Conservation (phyloP, 2,113 vertebrate species). For the Nettapus auritus region DNA sequence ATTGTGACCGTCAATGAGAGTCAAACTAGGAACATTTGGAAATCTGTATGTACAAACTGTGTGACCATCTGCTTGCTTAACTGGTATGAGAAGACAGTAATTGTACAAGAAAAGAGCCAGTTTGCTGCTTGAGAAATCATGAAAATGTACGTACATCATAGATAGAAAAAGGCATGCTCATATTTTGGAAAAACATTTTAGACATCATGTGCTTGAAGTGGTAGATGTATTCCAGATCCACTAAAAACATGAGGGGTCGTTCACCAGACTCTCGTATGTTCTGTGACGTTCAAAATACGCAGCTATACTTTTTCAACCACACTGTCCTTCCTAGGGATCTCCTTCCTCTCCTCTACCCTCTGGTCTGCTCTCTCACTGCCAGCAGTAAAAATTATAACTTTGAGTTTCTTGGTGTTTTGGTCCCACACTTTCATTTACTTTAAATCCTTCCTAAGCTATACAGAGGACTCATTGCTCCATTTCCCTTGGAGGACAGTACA, state of each 20-base stretch:
- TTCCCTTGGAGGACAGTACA: background rate
- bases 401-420: background rate
- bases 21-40: conserved; percentile 55
- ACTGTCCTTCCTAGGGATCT: background rate
- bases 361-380: background rate
- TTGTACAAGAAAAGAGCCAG: conserved; percentile 25
- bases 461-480: background rate
- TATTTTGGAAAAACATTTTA: background rate
- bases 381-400: background rate
- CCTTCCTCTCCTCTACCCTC: background rate
- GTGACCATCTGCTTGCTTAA: conserved; percentile 62
- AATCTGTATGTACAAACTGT: conserved; percentile 44
- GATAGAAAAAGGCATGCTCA: background rate
- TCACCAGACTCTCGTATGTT: background rate
- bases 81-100: conserved; percentile 28
- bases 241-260: background rate
- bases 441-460: background rate
- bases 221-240: background rate
- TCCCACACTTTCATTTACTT: background rate
- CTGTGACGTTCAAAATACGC: background rate
- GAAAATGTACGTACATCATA: background rate
- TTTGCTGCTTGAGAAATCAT: conserved; percentile 9
- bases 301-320: background rate
- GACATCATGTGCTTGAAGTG: background rate
- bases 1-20: conserved; percentile 15